Base-by-base conservation (phyloP, 2,113 vertebrate species). In the Tenrec ecaudatus region DNA sequence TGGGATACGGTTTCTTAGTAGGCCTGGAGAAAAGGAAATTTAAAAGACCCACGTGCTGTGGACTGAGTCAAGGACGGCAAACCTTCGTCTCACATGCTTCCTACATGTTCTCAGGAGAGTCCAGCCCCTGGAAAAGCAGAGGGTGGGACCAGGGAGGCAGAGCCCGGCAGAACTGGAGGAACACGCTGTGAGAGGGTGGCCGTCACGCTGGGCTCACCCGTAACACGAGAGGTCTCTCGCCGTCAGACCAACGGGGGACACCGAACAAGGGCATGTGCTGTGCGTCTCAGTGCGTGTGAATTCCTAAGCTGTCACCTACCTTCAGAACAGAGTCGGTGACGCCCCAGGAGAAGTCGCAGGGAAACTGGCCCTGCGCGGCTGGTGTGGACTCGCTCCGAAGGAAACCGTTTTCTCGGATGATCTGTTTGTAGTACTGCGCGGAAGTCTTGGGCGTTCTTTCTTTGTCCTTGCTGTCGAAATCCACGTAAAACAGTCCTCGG, bases 321-420 rank as follows among this genome's bases (percentile, higher is more conserved):
- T 99, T 99, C 43, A 99, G 97, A 33, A 98, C 98, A 31, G 99
- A 98, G 81, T 99, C 99, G 0, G 99, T 98, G 87, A 99, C 94
- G 1, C 99, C 99, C 99, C 99, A 99, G 81, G 99, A 98, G 97
- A 99, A 99, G 90, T 98, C 97, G 90, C 99, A 99, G 88, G 99
- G 98, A 94, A 99, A 99, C 62, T 97, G 98, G 8, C 98, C 98
- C 79, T 96, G 95, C 40, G 98, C 86, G 25, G 97, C 94, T 38
- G 80, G 81, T 1, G 93, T 96, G 19, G 98, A 96, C 91, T 99
- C 97, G 29, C 94, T 95, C 4, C 75, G 85, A 27, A 98, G 97
- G 96, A 99, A 99, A 23, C 99, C 99, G 1, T 99, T 99, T 94
- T 99, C 96, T 84, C 2, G 90, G 60, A 99, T 97, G 60, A 99